Evolutionary conservation across 2,113 vertebrate genomes (phyloP).

Genomic region (Corythornis cristatus): DNA sequence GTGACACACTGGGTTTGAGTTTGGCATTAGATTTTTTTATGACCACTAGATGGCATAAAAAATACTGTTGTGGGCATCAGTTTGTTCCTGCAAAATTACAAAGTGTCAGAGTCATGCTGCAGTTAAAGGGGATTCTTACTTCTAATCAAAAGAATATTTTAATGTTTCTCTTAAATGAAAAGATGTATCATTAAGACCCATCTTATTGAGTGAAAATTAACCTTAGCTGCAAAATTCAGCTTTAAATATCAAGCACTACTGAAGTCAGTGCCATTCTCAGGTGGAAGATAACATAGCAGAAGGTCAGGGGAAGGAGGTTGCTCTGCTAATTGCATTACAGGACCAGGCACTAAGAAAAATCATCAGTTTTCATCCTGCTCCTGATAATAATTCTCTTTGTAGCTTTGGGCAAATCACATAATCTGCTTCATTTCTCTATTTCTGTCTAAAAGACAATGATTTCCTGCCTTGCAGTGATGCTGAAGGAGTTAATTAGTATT

Average conservation of each 20-base stretch:
- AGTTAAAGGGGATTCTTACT: background rate
- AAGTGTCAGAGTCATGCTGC: background rate
- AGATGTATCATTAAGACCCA: background rate
- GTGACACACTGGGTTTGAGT: background rate
- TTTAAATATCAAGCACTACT: background rate
- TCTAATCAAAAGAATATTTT: background rate
- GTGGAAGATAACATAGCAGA: background rate
- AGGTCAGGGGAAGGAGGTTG: background rate
- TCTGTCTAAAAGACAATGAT: background rate
- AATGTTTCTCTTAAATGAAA: background rate
- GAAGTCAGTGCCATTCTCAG: background rate
- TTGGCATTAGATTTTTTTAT: background rate
- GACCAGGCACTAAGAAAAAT: background rate
- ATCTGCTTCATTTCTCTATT: background rate
- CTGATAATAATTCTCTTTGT: background rate
- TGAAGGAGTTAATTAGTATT: background rate
- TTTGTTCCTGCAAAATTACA: background rate
- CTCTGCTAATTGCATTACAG: background rate
- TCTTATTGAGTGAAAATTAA: background rate
- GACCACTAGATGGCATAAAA: slow-evolving; percentile 62
- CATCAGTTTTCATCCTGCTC: background rate
- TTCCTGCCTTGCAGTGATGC: background rate
- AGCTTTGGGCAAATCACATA: background rate
- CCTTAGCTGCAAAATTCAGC: background rate
- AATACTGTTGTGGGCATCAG: background rate